These are phyloP conservation scores for Cephonodes hylas DNA, from an alignment of 2,888 invertebrate species.

Conservation along the genomic window DNA sequence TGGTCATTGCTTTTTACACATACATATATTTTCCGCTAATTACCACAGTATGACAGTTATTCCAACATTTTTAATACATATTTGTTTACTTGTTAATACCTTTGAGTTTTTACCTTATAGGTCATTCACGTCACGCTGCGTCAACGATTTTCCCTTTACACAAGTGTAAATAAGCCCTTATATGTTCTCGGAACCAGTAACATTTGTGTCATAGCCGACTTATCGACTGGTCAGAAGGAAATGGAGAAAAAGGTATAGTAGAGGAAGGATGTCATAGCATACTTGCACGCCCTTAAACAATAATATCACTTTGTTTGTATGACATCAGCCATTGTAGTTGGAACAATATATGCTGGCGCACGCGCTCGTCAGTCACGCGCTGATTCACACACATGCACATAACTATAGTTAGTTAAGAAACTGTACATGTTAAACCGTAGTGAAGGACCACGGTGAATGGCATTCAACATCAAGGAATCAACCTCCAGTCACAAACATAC, in stretches of 20 bases:
- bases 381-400: constrained; percentile 44
- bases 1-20: background rate
- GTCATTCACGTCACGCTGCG: background rate
- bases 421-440: background rate
- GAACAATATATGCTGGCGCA: constrained; percentile 56
- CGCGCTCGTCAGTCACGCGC: constrained; percentile 61
- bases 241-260: constrained; percentile 9
- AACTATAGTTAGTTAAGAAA: constrained; percentile 8
- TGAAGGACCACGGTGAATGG: background rate
- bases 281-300: constrained; percentile 40
- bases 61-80: background rate
- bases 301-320: constrained; percentile 54
- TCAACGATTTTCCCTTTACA: constrained; percentile 11
- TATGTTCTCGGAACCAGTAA: constrained; percentile 3
- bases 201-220: background rate
- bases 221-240: background rate
- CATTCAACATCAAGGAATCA: background rate
- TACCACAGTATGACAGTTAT: background rate
- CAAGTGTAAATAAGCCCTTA: constrained; percentile 5
- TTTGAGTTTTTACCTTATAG: background rate
- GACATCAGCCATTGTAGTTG: constrained; percentile 69
- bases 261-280: constrained; percentile 17
- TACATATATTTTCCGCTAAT: background rate
- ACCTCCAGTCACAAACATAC: background rate
- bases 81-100: constrained; percentile 4